A percentile compares a stretch with the other conserved stretches of the same genome.
phyloP scores from a whole-genome alignment of 2,797 vertebrate genomes.

The Anniella stebbinsi region DNA sequence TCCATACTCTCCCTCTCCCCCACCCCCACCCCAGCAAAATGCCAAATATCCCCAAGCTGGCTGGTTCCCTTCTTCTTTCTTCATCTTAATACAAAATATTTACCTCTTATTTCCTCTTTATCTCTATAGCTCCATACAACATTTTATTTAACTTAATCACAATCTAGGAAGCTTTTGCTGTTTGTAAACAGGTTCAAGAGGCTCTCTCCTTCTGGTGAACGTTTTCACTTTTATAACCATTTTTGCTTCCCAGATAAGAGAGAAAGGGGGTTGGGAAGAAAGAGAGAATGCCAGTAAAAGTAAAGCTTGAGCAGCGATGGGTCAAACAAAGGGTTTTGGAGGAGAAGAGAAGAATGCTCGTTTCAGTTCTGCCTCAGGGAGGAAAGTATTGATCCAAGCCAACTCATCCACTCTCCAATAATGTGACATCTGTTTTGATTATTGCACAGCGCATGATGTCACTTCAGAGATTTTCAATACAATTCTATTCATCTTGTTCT shows the following conservation, averaged over 20 bases:
- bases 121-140: conserved; percentile 21
- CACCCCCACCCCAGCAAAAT: conserved; percentile 16
- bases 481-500: conserved; percentile 40
- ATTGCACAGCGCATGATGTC: conserved; percentile 73
- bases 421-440: conserved; percentile 45
- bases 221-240: conserved; percentile 14
- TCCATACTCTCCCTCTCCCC: not conserved
- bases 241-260: conserved; percentile 20
- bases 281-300: conserved; percentile 28
- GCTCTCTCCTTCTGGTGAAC: conserved; percentile 16
- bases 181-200: conserved; percentile 39
- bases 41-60: conserved; percentile 26
- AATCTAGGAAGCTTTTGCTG: conserved; percentile 41
- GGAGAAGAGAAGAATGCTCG: conserved; percentile 32
- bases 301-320: conserved; percentile 45
- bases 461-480: conserved; percentile 41
- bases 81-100: conserved; percentile 41
- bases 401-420: conserved; percentile 28
- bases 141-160: conserved; percentile 44
- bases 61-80: conserved; percentile 20
- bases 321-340: conserved; percentile 31
- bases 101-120: conserved; percentile 15
- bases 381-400: conserved; percentile 40
- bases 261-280: conserved; percentile 19
- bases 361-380: conserved; percentile 37